These are phyloP conservation scores for Ptiloglossa arizonensis DNA, from an alignment of 1,140 invertebrate species.

Conservation along the genomic window DNA sequence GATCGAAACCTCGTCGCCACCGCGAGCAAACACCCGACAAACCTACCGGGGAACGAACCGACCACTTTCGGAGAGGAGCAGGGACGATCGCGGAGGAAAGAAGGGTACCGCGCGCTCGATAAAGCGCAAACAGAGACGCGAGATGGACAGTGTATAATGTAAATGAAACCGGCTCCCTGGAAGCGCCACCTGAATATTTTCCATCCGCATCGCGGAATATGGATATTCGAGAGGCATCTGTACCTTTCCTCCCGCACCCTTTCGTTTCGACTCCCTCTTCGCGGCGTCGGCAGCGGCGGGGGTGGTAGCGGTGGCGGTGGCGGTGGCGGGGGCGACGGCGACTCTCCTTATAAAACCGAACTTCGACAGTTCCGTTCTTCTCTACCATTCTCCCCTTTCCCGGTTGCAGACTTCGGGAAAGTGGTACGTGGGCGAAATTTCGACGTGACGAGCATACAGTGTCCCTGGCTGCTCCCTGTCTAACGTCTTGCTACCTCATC, in stretches of 20 bases:
- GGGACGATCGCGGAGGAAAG: neutral
- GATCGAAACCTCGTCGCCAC: too few relatives aligned
- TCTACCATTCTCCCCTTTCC: constrained; percentile 62
- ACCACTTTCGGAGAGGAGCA: neutral
- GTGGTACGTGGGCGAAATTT: constrained; percentile 71
- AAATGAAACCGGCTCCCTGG: constrained; percentile 59
- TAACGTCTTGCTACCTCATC: constrained; percentile 41
- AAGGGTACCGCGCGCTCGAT: constrained; percentile 25
- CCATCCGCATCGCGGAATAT: constrained; percentile 65
- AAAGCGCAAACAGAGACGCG: constrained; percentile 50
- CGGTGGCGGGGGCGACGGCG: too few relatives aligned
- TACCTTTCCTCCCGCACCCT: too few relatives aligned
- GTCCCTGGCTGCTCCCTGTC: constrained; percentile 28
- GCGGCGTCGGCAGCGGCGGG: neutral
- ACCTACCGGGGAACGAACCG: too few relatives aligned
- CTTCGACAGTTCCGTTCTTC: constrained; percentile 65
- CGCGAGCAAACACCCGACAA: too few relatives aligned
- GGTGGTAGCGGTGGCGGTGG: constrained; percentile 14
- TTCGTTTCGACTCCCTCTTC: too few relatives aligned
- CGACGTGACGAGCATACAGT: constrained; percentile 67
- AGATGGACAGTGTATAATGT: constrained; percentile 64
- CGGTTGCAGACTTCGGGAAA: constrained; percentile 65
- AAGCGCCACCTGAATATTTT: constrained; percentile 63
- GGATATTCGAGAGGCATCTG: constrained; percentile 67
- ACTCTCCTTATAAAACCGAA: constrained; percentile 68